Evolutionary conservation across 2,888 invertebrate species (phyloP).

Genomic region (Actias luna): DNA sequence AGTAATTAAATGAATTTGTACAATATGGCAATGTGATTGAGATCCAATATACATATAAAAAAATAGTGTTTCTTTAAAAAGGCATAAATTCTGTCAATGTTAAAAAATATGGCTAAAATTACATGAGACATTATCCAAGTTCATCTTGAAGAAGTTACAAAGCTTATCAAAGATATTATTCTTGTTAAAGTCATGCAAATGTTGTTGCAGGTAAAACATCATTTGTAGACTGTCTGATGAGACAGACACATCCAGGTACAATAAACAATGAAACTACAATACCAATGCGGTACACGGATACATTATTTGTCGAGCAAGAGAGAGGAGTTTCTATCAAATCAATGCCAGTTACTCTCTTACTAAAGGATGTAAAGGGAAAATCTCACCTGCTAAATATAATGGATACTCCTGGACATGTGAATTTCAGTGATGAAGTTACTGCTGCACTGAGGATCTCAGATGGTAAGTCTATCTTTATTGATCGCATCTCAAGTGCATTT

Average conservation of each 20-base stretch:
- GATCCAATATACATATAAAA: no score
- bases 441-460: conserved; percentile 95
- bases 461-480: conserved; percentile 53
- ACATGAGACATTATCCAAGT: no score
- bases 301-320: conserved; percentile 97
- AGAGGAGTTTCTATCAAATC: conserved; percentile 98
- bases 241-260: conserved; percentile 98
- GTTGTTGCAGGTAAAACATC: conserved; percentile 89
- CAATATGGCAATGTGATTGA: no score
- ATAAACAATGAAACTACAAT: conserved; percentile 87
- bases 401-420: conserved; percentile 99
- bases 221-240: conserved; percentile 97
- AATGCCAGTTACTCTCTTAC: conserved; percentile 95
- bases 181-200: not conserved
- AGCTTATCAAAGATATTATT: no score
- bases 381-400: conserved; percentile 98
- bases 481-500: not conserved
- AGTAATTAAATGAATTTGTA: no score
- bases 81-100: no score
- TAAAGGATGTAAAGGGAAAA: conserved; percentile 97
- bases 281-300: conserved; percentile 95
- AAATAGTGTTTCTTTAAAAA: no score
- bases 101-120: no score
- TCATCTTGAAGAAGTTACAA: no score
- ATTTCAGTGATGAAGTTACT: conserved; percentile 99